Conservation (phyloP, 2,797 vertebrate species). For the Sebastes melanostomus region DNA sequence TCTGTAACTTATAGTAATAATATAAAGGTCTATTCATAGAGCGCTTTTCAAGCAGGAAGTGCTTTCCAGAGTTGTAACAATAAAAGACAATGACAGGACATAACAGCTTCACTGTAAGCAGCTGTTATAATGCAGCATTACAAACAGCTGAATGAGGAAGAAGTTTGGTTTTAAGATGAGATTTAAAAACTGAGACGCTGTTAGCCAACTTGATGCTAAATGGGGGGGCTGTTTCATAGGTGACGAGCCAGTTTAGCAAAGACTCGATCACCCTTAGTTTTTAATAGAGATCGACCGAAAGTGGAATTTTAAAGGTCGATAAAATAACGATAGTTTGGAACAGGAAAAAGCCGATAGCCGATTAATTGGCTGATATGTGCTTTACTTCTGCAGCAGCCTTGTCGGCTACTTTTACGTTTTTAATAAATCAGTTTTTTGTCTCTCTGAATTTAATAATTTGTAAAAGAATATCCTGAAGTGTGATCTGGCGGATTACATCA, state of each 20-base stretch:
- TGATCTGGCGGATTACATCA: too few species aligned
- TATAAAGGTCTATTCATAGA: background rate
- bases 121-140: background rate
- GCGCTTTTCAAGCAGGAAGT: background rate
- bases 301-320: too few species aligned
- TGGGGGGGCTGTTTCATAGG: background rate
- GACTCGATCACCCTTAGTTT: background rate
- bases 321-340: too few species aligned
- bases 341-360: too few species aligned
- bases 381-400: too few species aligned
- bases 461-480: too few species aligned
- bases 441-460: too few species aligned
- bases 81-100: background rate
- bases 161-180: background rate
- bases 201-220: background rate
- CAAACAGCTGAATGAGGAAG: background rate
- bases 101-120: background rate
- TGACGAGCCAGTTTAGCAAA: background rate
- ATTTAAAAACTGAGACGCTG: background rate
- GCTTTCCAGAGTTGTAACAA: background rate
- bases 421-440: too few species aligned
- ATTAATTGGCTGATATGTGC: too few species aligned
- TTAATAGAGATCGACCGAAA: too few species aligned
- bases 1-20: background rate
- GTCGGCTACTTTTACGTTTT: too few species aligned